Base-by-base conservation (phyloP, 2,888 invertebrate genomes). In the Ophion ellenae region DNA sequence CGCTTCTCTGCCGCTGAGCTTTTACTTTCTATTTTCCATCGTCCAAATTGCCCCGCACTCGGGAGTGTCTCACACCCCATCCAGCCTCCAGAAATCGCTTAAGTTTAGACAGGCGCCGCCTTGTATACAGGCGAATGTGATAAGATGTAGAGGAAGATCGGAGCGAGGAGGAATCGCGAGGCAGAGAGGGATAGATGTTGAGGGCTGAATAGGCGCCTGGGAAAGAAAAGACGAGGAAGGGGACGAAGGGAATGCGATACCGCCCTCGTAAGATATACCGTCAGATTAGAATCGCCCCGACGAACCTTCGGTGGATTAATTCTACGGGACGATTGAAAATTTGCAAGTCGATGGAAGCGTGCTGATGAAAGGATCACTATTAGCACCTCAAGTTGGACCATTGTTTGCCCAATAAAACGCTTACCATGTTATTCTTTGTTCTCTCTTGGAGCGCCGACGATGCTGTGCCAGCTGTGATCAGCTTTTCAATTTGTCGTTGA, bases 11-110 rank as follows among this genome's bases (percentile, higher is more conserved):
- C 57, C 59, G 71, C 64, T 36, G 69, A 74, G 77, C 71, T 77
- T 81, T 80, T 71, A 64, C 77, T 79, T 70, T 84, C 86, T 88
- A 89, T 89, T 90, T 86, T 80, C 75, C 86, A 84, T 83, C 83
- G 80, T 86, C 83, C 80, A 80, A 88, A 84, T 89, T 88, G 83
- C 79, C 66, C 81, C 70, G 20, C 36, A 45, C 53, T 78, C 59
- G n/a, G 14, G 53, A 53, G 53, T 28, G 53, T 74, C 74, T 81
- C 36, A 59, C 76, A 80, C 83, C 61, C 64, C 70, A 66, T 74
- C 71, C 79, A 69, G 75, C 71, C 70, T 45, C 73, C 10, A 71
- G 80, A 81, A 87, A 88, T 89, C 88, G 87, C 82, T 87, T 76
- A 87, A 89, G 83, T 84, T 89, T 80, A 67, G 83, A 82, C 77